A percentile compares a stretch with the other conserved stretches of the same genome.
Conservation (phyloP, 2,888 invertebrate species). For the Caenorhabditis angaria region DNA sequence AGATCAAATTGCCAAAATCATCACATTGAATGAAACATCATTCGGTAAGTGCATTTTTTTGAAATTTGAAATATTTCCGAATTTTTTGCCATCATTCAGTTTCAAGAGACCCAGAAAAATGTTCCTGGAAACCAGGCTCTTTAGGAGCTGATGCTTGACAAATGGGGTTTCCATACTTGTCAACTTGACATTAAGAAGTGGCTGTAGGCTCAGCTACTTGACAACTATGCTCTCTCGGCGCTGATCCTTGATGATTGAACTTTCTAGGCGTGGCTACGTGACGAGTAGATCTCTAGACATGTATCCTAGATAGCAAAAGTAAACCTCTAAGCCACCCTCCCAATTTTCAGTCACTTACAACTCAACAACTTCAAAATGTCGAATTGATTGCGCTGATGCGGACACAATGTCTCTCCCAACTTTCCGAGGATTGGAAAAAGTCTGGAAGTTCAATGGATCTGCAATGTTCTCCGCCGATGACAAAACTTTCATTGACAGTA, state of each 20-base stretch:
- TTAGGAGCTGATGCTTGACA: too few relatives aligned
- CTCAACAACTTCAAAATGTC: constrained; percentile 22
- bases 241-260: too few relatives aligned
- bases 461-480: constrained; percentile 32
- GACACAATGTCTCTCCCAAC: constrained; percentile 30
- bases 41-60: constrained; percentile 32
- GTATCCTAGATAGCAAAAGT: neutral
- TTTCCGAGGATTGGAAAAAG: constrained; percentile 31
- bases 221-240: too few relatives aligned
- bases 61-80: too few relatives aligned
- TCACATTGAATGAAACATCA: constrained; percentile 31
- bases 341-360: constrained; percentile 30
- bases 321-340: neutral
- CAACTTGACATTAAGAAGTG: too few relatives aligned
- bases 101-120: too few relatives aligned
- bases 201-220: too few relatives aligned
- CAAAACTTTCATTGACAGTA: constrained; percentile 42
- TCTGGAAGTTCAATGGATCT: constrained; percentile 37
- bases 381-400: constrained; percentile 37
- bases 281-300: neutral
- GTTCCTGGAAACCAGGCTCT: too few relatives aligned
- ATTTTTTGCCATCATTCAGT: too few relatives aligned
- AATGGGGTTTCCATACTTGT: too few relatives aligned
- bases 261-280: too few relatives aligned
- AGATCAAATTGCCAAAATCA: constrained; percentile 32